phyloP scores from a whole-genome alignment of 2,797 vertebrate species.

The Masticophis lateralis region DNA sequence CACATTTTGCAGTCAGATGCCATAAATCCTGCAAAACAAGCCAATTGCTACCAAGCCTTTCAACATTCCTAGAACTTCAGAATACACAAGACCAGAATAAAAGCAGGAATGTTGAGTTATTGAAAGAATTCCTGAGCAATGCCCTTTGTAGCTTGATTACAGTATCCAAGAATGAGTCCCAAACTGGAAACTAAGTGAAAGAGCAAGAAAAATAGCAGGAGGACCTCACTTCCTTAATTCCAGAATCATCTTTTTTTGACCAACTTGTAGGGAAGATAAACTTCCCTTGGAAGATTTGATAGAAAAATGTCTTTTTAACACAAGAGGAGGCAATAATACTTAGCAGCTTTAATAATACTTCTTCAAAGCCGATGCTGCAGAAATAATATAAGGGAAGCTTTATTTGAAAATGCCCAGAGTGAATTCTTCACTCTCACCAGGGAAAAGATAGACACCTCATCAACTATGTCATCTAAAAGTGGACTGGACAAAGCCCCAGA shows the following conservation, averaged over 20 bases:
- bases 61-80: not conserved
- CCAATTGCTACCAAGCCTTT: not conserved
- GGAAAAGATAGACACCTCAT: constrained; percentile 22
- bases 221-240: not conserved
- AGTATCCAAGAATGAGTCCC: not conserved
- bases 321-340: constrained; percentile 1
- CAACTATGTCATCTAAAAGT: constrained; percentile 24
- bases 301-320: constrained; percentile 17
- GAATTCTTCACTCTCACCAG: constrained; percentile 19
- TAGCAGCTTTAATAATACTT: not conserved
- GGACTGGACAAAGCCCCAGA: constrained; percentile 33
- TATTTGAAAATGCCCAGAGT: constrained; percentile 15
- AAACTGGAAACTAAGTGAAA: constrained; percentile 13
- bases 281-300: not conserved
- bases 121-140: not conserved
- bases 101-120: not conserved
- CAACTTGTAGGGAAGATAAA: not conserved
- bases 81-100: not conserved
- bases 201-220: not conserved
- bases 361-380: not conserved
- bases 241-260: not conserved
- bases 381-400: constrained; percentile 16
- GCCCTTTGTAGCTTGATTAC: not conserved
- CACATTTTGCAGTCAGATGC: not conserved
- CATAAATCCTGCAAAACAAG: not conserved